Evolutionary conservation across 2,888 invertebrate genomes (phyloP), one percentile per base, ranked within the genome.

Genomic region (Ephialtes manifestator): DNA sequence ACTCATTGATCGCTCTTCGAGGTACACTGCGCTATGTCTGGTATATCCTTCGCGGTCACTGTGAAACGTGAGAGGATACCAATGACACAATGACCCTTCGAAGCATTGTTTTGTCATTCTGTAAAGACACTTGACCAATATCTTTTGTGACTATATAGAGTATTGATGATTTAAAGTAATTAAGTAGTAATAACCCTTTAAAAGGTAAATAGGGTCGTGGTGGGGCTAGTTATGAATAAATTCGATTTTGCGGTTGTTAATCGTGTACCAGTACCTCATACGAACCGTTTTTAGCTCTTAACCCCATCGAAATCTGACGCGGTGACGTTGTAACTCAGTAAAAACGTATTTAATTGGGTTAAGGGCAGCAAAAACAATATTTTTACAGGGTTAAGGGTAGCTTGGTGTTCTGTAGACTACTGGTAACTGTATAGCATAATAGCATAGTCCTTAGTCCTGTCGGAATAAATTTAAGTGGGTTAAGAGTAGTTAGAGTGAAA

Each of bases 1-100:
- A 78, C 60, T 79, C 78, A 71, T 79, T 79, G 58, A 71, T 71
- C 35, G 51, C 28, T 68, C 68, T 68, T 68, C 68, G 68, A 48
- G 46, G 13, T 46, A 24, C 18, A 31, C 18, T 63, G 18, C 11
- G 5, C 43, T n/a, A 20, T 39, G 65, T 11, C 39, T 35, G 18
- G 39, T n/a, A 2, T 65, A 65, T 39, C 39, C 35, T 58, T n/a
- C 18, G 58, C 28, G 28, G 46, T 74, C 28, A n/a, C 4, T n/a
- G 43, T 8, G 11, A 48, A 74, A 65, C 46, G 74, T 28, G 43
- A 55, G 58, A 58, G 28, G 35, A 35, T n/a, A 43, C 35, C 43
- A 65, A 20, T 65, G 65, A 10, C 65, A 65, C 65, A 18, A 65
- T 65, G 39, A 65, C 65, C 65, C 65, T 18, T 43, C 0, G 65